These are phyloP conservation scores for Salarias fasciatus DNA, from an alignment of 2,797 vertebrate species.

Conservation along the genomic window DNA sequence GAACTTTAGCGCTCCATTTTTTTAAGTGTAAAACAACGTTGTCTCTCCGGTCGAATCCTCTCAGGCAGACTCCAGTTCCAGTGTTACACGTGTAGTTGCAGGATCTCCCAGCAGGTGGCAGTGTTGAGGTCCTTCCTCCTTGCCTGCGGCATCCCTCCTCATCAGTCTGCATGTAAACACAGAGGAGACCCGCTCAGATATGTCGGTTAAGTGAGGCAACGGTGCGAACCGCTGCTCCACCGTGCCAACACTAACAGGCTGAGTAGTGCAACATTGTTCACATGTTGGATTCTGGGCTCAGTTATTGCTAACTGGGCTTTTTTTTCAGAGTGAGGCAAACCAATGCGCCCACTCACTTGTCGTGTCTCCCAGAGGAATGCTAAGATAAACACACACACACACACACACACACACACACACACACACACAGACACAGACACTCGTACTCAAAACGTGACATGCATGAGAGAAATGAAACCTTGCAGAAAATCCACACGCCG, in stretches of 20 bases:
- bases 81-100: constrained; percentile 12
- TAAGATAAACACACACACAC: constrained; percentile 15
- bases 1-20: too few species aligned
- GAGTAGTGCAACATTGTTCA: too few species aligned
- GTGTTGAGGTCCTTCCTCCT: constrained; percentile 51
- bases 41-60: too few species aligned
- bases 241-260: too few species aligned
- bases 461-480: constrained; percentile 12
- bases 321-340: too few species aligned
- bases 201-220: not conserved
- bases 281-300: too few species aligned
- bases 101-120: not conserved
- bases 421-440: not conserved
- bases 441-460: constrained; percentile 29
- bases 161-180: constrained; percentile 66
- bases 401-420: constrained; percentile 6
- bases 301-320: too few species aligned
- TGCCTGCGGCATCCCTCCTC: constrained; percentile 39
- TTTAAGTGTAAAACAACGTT: too few species aligned
- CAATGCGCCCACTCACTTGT: too few species aligned
- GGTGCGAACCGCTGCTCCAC: too few species aligned
- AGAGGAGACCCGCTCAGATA: constrained; percentile 1
- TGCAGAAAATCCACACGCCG: constrained; percentile 41
- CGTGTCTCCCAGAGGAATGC: constrained; percentile 20
- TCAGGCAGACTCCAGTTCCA: not conserved